Conservation (phyloP, 1,140 invertebrate genomes). For the Diabrotica undecimpunctata region DNA sequence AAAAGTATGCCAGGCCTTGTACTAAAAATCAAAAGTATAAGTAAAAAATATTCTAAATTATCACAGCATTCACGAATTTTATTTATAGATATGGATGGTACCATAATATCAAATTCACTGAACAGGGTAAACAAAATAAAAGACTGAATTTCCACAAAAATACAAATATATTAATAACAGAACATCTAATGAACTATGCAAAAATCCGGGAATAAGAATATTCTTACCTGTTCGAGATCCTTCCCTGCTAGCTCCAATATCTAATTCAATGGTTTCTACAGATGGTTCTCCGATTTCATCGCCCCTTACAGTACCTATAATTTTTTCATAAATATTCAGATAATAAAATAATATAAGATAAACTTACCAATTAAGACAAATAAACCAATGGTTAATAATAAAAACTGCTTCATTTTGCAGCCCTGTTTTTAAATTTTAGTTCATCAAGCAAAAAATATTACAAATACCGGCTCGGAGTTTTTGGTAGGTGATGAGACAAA, state of each 20-base stretch:
- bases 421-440: slow-evolving; percentile 26
- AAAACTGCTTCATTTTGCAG: slow-evolving; percentile 54
- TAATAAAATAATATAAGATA: slow-evolving; percentile 23
- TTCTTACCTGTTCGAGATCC: slow-evolving; percentile 77
- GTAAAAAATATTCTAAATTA: neutral
- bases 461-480: too few relatives aligned
- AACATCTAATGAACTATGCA: slow-evolving; percentile 46
- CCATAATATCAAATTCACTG: slow-evolving; percentile 34
- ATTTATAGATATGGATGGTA: slow-evolving; percentile 47
- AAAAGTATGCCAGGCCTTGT: slow-evolving; percentile 37
- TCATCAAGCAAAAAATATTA: slow-evolving; percentile 19
- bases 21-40: slow-evolving; percentile 46
- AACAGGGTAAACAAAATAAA: slow-evolving; percentile 32
- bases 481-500: too few relatives aligned
- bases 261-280: slow-evolving; percentile 61
- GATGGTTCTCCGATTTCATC: slow-evolving; percentile 46
- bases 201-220: slow-evolving; percentile 39
- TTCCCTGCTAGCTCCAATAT: slow-evolving; percentile 76
- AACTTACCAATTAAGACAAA: slow-evolving; percentile 55
- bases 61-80: neutral
- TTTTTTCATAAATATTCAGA: slow-evolving; percentile 1
- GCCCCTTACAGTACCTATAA: slow-evolving; percentile 31
- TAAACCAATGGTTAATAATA: slow-evolving; percentile 50
- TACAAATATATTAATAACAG: slow-evolving; percentile 42
- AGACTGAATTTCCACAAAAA: slow-evolving; percentile 42